phyloP scores from a whole-genome alignment of 2,797 vertebrate genomes.

The Lagodon rhomboides region DNA sequence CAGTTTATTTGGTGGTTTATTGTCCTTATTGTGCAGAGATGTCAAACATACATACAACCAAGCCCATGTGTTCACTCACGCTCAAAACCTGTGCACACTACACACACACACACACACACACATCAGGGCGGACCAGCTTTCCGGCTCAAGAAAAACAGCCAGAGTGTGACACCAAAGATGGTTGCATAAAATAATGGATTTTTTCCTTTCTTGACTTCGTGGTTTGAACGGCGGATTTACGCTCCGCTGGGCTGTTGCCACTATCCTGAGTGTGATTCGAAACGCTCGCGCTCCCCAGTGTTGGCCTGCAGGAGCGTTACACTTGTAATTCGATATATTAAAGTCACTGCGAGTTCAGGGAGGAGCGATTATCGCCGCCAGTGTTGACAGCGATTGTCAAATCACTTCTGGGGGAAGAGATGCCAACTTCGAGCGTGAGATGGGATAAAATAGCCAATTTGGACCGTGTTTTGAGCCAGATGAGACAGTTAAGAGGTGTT shows the following conservation, averaged over 20 bases:
- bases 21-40: conserved; percentile 67
- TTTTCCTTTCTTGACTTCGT: conserved; percentile 34
- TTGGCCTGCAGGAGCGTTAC: conserved; percentile 32
- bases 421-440: conserved; percentile 33
- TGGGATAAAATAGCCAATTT: conserved; percentile 27
- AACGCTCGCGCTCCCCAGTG: conserved; percentile 34
- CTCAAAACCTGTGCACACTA: no score
- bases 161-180: conserved; percentile 57
- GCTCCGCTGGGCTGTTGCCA: conserved; percentile 42
- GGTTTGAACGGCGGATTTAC: conserved; percentile 53
- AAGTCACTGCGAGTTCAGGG: conserved; percentile 39
- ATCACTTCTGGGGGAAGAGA: conserved; percentile 16
- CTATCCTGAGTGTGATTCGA: conserved; percentile 41
- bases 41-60: conserved; percentile 63
- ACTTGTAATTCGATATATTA: conserved; percentile 43
- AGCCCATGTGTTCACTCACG: conserved; percentile 53
- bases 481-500: neutral
- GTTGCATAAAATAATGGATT: conserved; percentile 28
- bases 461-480: conserved; percentile 9
- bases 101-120: conserved; percentile 47
- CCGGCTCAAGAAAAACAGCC: conserved; percentile 62
- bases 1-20: conserved; percentile 89
- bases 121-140: conserved; percentile 51
- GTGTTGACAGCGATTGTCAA: conserved; percentile 35
- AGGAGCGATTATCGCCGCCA: conserved; percentile 27